Evolutionary conservation across 2,797 vertebrate species (phyloP).

Genomic region (Rhinichthys osculus): DNA sequence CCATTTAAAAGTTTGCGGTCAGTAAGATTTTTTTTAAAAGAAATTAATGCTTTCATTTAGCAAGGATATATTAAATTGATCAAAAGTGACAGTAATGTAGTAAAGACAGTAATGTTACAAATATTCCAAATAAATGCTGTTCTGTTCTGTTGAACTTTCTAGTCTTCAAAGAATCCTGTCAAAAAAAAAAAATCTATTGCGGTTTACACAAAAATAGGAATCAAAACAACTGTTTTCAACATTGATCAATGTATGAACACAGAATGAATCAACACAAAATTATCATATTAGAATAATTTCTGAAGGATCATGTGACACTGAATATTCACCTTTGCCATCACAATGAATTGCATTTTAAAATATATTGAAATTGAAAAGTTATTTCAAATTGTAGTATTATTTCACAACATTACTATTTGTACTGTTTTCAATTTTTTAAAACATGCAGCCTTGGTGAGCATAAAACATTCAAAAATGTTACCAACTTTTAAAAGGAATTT

Average conservation of each 20-base stretch:
- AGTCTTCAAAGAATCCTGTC: not conserved
- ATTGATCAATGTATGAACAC: too few relatives aligned
- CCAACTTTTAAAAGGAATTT: not conserved
- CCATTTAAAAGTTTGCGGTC: not conserved
- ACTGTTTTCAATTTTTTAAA: not conserved
- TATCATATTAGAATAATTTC: not conserved
- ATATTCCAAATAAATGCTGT: not conserved
- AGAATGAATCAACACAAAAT: too few relatives aligned
- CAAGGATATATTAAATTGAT: not conserved
- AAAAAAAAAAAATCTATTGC: not conserved
- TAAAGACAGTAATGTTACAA: not conserved
- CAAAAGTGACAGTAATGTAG: not conserved
- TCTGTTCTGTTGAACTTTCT: not conserved
- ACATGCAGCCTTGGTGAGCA: not conserved
- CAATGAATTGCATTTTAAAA: not conserved
- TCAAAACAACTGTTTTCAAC: not conserved
- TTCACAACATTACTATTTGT: not conserved
- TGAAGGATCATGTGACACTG: not conserved
- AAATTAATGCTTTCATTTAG: not conserved
- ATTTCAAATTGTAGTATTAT: not conserved
- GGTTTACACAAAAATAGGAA: not conserved
- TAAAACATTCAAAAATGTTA: not conserved
- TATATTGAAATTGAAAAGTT: not conserved
- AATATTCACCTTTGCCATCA: not conserved
- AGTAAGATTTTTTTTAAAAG: not conserved